Conservation (phyloP, 2,113 vertebrate genomes). For the Prunella fulvescens region DNA sequence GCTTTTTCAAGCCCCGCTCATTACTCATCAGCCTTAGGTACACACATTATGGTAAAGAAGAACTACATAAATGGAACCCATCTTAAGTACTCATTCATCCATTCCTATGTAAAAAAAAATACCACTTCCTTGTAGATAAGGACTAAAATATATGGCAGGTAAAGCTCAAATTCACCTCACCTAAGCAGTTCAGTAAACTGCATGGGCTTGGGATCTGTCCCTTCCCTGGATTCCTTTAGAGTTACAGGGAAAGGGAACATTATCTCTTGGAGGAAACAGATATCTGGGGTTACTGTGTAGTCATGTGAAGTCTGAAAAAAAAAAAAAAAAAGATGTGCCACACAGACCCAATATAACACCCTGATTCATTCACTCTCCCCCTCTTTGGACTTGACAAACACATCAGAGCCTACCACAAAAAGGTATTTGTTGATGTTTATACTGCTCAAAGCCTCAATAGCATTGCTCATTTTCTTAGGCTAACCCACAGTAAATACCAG, state of each 20-base stretch:
- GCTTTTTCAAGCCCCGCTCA: not conserved
- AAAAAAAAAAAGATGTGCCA: not conserved
- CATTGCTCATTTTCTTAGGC: slow-evolving; percentile 32
- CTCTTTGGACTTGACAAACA: not conserved
- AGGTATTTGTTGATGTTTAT: not conserved
- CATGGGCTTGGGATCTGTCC: not conserved
- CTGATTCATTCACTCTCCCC: not conserved
- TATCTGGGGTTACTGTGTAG: not conserved
- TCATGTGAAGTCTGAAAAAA: not conserved
- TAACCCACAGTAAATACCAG: slow-evolving; percentile 3
- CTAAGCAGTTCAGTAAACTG: not conserved
- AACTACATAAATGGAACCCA: not conserved
- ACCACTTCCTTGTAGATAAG: not conserved
- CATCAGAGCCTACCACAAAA: not conserved
- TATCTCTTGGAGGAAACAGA: not conserved
- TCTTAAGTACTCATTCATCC: not conserved
- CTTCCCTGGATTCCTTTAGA: not conserved
- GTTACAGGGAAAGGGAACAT: not conserved
- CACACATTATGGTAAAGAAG: not conserved
- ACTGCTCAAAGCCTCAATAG: slow-evolving; percentile 15
- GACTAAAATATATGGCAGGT: not conserved
- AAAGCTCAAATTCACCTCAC: not conserved
- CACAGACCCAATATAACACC: not conserved
- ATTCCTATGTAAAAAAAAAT: not conserved
- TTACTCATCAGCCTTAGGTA: not conserved